Base-by-base conservation (phyloP, 2,797 vertebrate species). In the Momotus momota region DNA sequence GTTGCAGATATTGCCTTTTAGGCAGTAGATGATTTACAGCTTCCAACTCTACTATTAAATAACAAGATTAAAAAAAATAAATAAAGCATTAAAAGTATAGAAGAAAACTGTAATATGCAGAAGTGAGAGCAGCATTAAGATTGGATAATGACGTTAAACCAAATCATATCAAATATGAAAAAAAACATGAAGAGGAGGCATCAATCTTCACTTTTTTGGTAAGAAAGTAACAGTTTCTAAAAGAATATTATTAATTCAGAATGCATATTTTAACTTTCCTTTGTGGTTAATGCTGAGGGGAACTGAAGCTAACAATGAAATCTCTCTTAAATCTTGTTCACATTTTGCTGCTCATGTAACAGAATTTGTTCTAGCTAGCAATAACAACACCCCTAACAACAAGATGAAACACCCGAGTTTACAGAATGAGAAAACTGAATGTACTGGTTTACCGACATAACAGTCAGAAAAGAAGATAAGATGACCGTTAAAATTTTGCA, bases 321-420 rank as follows among this genome's bases (percentile, higher is more conserved):
- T 51, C 2, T 46, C 19, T 84, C 51, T 74, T 40, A 83, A 54
- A 81, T 52, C 12, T 52, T 41, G 15, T 26, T 72, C 21, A 35
- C 16, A 31, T 72, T 91, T 92, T 86, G 17, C 35, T 75, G 62
- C 15, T 54, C 22, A 14, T 4, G 25, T 5, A 73, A 66, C 5
- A 45, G 6, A 48, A 87, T 43, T 77, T 60, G 9, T 74, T 88
- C 78, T 65, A 87, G 35, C 18, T 33, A 73, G 38, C 14, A 80
- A 70, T 31, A 88, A 12, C 7, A 79, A 10, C 13, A 75, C 2
- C 1, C 18, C 9, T 71, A 70, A 48, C 0, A 1, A 35, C 18
- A 80, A 65, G 23, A n/a, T 19, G 74, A 38, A 65, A 19, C 14
- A 80, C 17, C 10, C 2, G 11, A 58, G 31, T 48, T 87, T 26